Evolutionary conservation across 92 coral and sea anemone species (phyloP).

Genomic region (Phenganax stokvisi): DNA sequence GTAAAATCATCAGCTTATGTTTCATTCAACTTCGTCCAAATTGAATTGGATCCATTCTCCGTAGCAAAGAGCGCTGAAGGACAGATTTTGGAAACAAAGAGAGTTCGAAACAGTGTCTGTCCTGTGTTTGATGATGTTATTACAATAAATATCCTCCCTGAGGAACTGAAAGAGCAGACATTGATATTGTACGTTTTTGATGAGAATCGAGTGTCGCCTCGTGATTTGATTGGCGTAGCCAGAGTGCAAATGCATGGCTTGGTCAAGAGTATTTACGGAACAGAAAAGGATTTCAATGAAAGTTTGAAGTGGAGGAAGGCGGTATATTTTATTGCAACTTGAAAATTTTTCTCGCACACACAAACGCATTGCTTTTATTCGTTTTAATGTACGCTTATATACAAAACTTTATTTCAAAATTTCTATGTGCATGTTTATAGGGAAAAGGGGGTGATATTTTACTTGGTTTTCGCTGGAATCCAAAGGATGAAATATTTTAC

Average conservation of each 20-base stretch:
- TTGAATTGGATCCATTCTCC: constrained; percentile 79
- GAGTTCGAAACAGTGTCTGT: constrained; percentile 64
- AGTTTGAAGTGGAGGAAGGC: constrained; percentile 78
- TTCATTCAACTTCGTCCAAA: constrained; percentile 76
- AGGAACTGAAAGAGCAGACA: constrained; percentile 81
- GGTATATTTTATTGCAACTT: constrained; percentile 44
- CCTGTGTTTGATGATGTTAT: constrained; percentile 75
- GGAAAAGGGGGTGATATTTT: constrained; percentile 38
- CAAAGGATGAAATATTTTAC: constrained; percentile 35
- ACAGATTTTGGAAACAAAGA: constrained; percentile 53
- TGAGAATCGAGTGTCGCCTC: constrained; percentile 80
- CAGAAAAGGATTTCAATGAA: constrained; percentile 57
- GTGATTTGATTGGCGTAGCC: constrained; percentile 89
- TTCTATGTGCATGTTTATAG: not conserved
- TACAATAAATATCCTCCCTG: constrained; percentile 62
- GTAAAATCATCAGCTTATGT: constrained; percentile 81
- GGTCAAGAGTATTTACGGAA: constrained; percentile 55
- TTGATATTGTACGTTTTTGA: constrained; percentile 79
- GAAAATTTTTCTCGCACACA: not conserved
- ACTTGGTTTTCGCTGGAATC: constrained; percentile 37
- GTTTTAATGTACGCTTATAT: too few species aligned
- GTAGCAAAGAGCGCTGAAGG: constrained; percentile 12
- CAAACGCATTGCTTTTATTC: too few species aligned
- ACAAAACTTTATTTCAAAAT: not conserved
- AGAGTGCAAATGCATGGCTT: constrained; percentile 61